Percentiles rank a stretch among this genome's conserved stretches.
phyloP scores from a whole-genome alignment of 2,797 vertebrate species.

The Yasuhikotakia modesta region DNA sequence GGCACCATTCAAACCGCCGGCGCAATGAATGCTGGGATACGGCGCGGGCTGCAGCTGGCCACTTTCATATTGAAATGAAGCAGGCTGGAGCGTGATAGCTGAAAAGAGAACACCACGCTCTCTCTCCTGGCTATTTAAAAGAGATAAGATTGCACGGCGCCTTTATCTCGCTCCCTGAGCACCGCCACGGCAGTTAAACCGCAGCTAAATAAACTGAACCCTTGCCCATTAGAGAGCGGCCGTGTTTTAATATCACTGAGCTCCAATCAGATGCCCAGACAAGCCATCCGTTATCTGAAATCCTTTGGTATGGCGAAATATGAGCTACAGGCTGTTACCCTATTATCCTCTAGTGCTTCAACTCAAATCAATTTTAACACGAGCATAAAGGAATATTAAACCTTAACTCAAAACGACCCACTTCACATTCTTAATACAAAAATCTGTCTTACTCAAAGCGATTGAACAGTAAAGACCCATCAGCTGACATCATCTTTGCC shows the following conservation, averaged over 20 bases:
- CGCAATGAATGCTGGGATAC: slow-evolving; percentile 45
- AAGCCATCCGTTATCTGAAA: neutral
- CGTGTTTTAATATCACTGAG: neutral
- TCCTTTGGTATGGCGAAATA: neutral
- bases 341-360: neutral
- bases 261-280: slow-evolving; percentile 6
- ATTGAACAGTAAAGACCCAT: neutral
- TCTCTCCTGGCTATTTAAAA: slow-evolving; percentile 37
- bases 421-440: neutral
- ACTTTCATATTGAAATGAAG: slow-evolving; percentile 64
- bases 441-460: neutral
- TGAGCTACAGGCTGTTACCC: neutral
- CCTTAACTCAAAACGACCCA: neutral
- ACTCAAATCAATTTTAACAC: neutral
- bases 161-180: slow-evolving; percentile 5
- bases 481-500: neutral
- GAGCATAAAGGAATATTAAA: neutral
- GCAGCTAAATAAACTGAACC: slow-evolving; percentile 21
- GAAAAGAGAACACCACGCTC: slow-evolving; percentile 44
- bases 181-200: slow-evolving; percentile 10
- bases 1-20: slow-evolving; percentile 42
- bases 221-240: slow-evolving; percentile 1
- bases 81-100: slow-evolving; percentile 28
- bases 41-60: slow-evolving; percentile 51
- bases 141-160: slow-evolving; percentile 32